Evolutionary conservation across 2,113 vertebrate species (phyloP), one percentile per base, ranked within the genome.

Genomic region (Cephalopterus ornatus): DNA sequence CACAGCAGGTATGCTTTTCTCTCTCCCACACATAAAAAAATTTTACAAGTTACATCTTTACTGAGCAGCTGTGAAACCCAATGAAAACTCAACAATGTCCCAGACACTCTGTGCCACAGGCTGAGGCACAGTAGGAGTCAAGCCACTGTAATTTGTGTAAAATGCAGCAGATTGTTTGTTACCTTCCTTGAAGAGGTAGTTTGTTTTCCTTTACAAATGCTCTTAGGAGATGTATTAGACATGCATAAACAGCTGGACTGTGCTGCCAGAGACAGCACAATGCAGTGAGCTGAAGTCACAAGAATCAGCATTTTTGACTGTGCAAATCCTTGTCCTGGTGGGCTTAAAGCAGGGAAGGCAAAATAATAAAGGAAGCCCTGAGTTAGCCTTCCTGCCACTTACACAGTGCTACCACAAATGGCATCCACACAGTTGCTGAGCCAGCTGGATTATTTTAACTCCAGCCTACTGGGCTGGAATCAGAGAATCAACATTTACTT

Each of bases 231-330:
- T 2, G 4, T 61, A 94, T 95, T 93, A 94, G 87, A 95, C 84
- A 85, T 77, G 62, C 84, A 88, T 37, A 94, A 93, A 93, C 91
- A 96, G 71, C 92, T 95, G 89, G 87, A 89, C 75, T 81, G 27
- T 68, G 86, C 78, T 95, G 89, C 56, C 73, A 88, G 61, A 83
- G 22, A 91, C 63, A 85, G 78, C 52, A 85, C n/a, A 91, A 87
- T 49, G 65, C 55, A 59, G 33, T 59, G 46, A 96, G 37, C 8
- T 52, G 65, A 93, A 96, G 83, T 47, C 74, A 83, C 74, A 78
- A 81, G 71, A 89, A 95, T 92, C 93, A 94, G 77, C 85, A 67
- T 73, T 96, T 97, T 76, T 95, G 56, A 88, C 41, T 58, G 55
- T 92, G 80, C 63, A 95, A 96, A 94, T 95, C 88, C 85, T 73